Evolutionary conservation across 2,888 invertebrate species (phyloP).

Genomic region (Cremastinae sp.): DNA sequence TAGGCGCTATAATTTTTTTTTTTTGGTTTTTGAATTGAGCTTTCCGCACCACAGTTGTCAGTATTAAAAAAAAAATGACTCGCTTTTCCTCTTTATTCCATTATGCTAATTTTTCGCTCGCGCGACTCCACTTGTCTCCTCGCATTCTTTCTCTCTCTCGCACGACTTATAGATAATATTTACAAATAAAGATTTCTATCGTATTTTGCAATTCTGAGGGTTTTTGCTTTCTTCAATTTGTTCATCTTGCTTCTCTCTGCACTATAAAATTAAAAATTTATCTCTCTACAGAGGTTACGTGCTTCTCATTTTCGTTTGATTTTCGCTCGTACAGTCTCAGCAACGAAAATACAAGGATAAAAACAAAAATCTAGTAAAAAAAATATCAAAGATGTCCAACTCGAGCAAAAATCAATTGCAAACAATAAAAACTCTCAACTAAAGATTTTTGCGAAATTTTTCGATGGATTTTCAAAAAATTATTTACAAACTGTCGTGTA

Average conservation of each 20-base stretch:
- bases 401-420: too few species aligned
- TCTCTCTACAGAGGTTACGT: constrained; percentile 16
- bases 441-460: too few species aligned
- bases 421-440: too few species aligned
- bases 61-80: constrained; percentile 30
- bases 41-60: constrained; percentile 21
- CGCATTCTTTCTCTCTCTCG: constrained; percentile 20
- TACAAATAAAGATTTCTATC: constrained; percentile 56
- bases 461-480: too few species aligned
- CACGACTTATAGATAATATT: constrained; percentile 36
- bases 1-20: constrained; percentile 44
- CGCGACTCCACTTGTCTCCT: constrained; percentile 26
- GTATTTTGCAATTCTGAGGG: constrained; percentile 31
- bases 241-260: constrained; percentile 17
- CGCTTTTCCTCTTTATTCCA: constrained; percentile 19
- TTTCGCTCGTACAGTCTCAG: constrained; percentile 1
- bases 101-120: constrained; percentile 42
- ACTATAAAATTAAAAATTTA: constrained; percentile 51
- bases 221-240: constrained; percentile 15
- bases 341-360: neutral
- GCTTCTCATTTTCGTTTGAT: neutral
- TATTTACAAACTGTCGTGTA: too few species aligned
- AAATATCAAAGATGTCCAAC: neutral
- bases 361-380: neutral
- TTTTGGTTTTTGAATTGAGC: constrained; percentile 49